Conservation (phyloP, 2,888 invertebrate genomes). For the Chalcosyrphus nemorum region DNA sequence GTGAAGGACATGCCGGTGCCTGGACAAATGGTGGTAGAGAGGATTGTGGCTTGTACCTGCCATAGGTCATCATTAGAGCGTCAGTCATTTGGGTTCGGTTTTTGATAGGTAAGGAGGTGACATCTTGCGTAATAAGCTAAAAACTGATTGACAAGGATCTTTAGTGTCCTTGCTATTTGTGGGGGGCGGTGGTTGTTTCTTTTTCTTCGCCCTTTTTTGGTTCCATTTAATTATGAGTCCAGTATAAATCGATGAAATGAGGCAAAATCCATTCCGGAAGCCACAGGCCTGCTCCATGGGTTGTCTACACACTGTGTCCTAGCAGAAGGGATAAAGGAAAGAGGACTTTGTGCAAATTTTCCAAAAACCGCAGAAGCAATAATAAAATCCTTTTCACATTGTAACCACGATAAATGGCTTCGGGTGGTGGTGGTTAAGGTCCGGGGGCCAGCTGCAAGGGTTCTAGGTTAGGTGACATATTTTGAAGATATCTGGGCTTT, state of each 20-base stretch:
- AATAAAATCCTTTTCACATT: slow-evolving; percentile 71
- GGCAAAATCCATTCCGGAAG: slow-evolving; percentile 28
- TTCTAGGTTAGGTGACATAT: slow-evolving; percentile 55
- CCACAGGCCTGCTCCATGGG: slow-evolving; percentile 55
- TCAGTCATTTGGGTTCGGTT: slow-evolving; percentile 16
- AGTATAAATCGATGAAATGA: slow-evolving; percentile 48
- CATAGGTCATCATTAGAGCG: slow-evolving; percentile 29
- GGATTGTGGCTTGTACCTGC: slow-evolving; percentile 34
- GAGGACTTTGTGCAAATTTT: slow-evolving; percentile 61
- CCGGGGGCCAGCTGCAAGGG: background rate
- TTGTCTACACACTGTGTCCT: background rate
- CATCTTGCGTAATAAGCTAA: slow-evolving; percentile 60
- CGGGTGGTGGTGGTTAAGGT: slow-evolving; percentile 44
- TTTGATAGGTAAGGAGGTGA: slow-evolving; percentile 39
- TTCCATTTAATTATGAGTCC: slow-evolving; percentile 42
- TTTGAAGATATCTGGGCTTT: slow-evolving; percentile 46
- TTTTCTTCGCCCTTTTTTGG: background rate
- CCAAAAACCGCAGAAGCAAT: slow-evolving; percentile 67
- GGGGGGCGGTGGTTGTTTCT: no score
- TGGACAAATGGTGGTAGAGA: slow-evolving; percentile 10
- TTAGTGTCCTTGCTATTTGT: background rate
- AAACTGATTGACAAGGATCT: slow-evolving; percentile 63
- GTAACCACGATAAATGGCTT: slow-evolving; percentile 68
- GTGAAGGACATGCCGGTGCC: slow-evolving; percentile 5
- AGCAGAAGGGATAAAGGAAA: slow-evolving; percentile 15